Percentiles rank a stretch among this genome's conserved stretches.
Evolutionary conservation across 2,797 vertebrate species (phyloP).

Genomic region (Sylvilagus floridanus): DNA sequence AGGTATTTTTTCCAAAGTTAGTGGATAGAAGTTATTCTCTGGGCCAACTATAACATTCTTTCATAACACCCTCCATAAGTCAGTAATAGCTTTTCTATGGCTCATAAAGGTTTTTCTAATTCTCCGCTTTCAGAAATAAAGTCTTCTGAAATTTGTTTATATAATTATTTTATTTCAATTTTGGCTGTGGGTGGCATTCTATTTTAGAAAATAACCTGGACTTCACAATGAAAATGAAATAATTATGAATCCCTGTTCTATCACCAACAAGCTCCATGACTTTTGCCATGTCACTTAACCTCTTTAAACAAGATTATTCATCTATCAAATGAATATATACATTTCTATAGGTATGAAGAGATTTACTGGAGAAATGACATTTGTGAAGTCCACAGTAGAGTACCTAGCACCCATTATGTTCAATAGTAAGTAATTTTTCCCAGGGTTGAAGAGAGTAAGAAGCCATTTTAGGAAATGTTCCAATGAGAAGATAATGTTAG

Average conservation of each 20-base stretch:
- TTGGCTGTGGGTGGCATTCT: background rate
- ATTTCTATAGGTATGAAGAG: background rate
- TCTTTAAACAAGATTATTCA: slow-evolving; percentile 20
- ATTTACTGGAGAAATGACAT: background rate
- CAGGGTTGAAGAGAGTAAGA: background rate
- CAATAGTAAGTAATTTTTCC: slow-evolving; percentile 4
- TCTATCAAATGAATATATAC: background rate
- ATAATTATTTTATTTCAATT: slow-evolving; percentile 41
- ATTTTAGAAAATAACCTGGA: background rate
- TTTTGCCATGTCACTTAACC: background rate
- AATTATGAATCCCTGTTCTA: slow-evolving; percentile 2
- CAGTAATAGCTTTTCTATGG: slow-evolving; percentile 50
- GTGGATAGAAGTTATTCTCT: slow-evolving; percentile 33
- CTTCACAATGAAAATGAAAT: slow-evolving; percentile 36
- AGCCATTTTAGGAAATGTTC: background rate
- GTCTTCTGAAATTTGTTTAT: slow-evolving; percentile 38
- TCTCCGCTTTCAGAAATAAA: slow-evolving; percentile 60
- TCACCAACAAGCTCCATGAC: background rate
- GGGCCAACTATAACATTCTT: slow-evolving; percentile 37
- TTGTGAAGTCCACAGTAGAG: background rate
- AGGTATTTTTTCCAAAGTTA: slow-evolving; percentile 28
- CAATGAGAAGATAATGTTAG: background rate
- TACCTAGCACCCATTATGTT: background rate
- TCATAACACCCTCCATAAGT: background rate
- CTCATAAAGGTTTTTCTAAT: slow-evolving; percentile 29